Base-by-base conservation (phyloP, 2,888 invertebrate species). In the Siphlonurus alternatus region DNA sequence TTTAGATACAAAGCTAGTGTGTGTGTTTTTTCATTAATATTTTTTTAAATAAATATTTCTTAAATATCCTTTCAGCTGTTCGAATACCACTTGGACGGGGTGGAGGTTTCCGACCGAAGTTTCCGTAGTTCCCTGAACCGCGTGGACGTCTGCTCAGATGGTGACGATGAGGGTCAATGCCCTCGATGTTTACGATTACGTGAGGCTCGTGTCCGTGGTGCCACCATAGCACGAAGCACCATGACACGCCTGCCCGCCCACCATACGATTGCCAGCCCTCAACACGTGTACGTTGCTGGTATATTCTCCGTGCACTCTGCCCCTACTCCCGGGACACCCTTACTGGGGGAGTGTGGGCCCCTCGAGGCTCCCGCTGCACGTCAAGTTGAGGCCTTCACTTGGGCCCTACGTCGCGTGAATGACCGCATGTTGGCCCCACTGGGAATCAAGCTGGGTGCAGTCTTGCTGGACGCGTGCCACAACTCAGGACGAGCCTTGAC, bases 351-450 rank as follows among this genome's bases (percentile, higher is more conserved):
- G n/a, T 56, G 56, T 56, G 56, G 56, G 5, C 19, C 56, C n/a
- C 56, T 56, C 7, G 63, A 68, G 19, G 64, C 65, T 23, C 63
- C 67, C 15, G 64, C 69, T 5, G 67, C 77, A 66, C 74, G 76
- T 65, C 74, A 74, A 63, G 66, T 77, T 59, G 70, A 76, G 63
- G 77, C 77, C 1, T 75, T 77, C 66, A 72, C 75, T 65, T 77
- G 74, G 69, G 76, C 77, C 7, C 70, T 77, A 25, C 38, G 25
- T n/a, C 24, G 61, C 20, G 59, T 61, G 24, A 64, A 64, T 20
- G 64, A 64, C 15, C 51, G 53, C 23, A 19, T 53, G 3, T 23
- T 69, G 22, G 25, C 69, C 2, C 68, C 69, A 5, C 69, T 69
- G 7, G 23, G 63, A n/a, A 63, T 72, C 2, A 67, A 70, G 38